phyloP scores from a whole-genome alignment of 2,797 vertebrate genomes.

The Luscinia megarhynchos region DNA sequence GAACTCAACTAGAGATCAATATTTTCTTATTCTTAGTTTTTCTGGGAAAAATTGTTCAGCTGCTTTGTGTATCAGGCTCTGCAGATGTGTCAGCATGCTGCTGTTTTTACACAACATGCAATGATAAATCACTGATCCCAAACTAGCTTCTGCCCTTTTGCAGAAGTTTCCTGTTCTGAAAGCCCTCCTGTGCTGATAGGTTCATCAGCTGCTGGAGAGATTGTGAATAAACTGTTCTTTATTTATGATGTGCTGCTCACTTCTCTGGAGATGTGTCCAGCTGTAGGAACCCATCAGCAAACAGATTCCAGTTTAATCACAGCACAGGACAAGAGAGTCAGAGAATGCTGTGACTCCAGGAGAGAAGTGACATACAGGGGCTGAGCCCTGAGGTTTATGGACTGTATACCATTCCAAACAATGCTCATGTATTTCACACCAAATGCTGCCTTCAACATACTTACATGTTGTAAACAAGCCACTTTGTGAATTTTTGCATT shows the following conservation, averaged over 20 bases:
- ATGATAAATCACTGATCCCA: constrained; percentile 16
- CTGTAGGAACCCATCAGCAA: constrained; percentile 8
- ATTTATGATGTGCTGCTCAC: neutral
- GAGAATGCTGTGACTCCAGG: neutral
- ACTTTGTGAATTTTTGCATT: neutral
- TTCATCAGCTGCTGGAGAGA: constrained; percentile 16
- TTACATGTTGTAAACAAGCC: no score
- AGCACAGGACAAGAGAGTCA: neutral
- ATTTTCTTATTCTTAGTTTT: neutral
- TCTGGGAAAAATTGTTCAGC: neutral
- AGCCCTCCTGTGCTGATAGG: constrained; percentile 5
- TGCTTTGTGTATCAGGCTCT: neutral
- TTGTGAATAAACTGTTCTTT: neutral
- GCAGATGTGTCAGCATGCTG: neutral
- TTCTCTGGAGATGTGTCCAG: neutral
- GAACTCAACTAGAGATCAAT: neutral
- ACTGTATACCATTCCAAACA: neutral
- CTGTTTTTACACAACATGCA: neutral
- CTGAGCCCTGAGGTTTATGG: neutral
- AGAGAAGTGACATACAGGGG: neutral
- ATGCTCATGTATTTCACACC: neutral
- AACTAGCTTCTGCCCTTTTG: constrained; percentile 37
- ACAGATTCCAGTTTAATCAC: neutral
- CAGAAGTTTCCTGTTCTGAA: neutral
- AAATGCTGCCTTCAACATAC: no score